These are phyloP conservation scores for Saimiri boliviensis DNA, from an alignment of 2,113 vertebrate species.

Conservation along the genomic window DNA sequence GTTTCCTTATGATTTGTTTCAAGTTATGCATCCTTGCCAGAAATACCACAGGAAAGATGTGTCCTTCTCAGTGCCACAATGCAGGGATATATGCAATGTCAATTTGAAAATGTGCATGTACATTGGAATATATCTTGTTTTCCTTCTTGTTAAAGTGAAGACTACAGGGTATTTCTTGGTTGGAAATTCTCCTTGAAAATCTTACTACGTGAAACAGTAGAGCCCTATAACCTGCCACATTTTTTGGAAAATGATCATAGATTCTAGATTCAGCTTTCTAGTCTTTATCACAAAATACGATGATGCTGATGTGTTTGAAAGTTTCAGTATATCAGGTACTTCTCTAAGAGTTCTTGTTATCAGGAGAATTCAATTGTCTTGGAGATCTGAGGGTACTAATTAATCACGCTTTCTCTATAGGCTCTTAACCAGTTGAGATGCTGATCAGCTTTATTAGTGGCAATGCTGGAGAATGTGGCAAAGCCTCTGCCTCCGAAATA, in stretches of 20 bases:
- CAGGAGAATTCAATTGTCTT: constrained; percentile 24
- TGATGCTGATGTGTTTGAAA: not conserved
- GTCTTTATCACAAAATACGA: not conserved
- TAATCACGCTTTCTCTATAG: not conserved
- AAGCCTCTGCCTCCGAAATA: not conserved
- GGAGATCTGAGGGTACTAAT: constrained; percentile 3
- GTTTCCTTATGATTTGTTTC: not conserved
- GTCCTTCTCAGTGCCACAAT: not conserved
- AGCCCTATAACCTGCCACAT: not conserved
- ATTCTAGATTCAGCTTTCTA: constrained; percentile 3
- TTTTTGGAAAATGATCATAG: constrained; percentile 19
- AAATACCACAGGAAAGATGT: not conserved
- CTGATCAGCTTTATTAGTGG: not conserved
- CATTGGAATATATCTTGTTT: not conserved
- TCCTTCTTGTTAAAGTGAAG: constrained; percentile 19
- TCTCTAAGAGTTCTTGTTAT: not conserved
- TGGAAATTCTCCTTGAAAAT: constrained; percentile 8
- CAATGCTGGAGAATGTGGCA: not conserved
- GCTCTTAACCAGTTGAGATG: not conserved
- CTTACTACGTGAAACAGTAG: not conserved
- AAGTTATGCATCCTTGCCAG: not conserved
- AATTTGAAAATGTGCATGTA: not conserved
- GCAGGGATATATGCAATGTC: not conserved
- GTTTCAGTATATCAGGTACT: constrained; percentile 7
- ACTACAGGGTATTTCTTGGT: not conserved